These are phyloP conservation scores for Carcharodon carcharias DNA, from an alignment of 2,797 vertebrate genomes.

Conservation along the genomic window DNA sequence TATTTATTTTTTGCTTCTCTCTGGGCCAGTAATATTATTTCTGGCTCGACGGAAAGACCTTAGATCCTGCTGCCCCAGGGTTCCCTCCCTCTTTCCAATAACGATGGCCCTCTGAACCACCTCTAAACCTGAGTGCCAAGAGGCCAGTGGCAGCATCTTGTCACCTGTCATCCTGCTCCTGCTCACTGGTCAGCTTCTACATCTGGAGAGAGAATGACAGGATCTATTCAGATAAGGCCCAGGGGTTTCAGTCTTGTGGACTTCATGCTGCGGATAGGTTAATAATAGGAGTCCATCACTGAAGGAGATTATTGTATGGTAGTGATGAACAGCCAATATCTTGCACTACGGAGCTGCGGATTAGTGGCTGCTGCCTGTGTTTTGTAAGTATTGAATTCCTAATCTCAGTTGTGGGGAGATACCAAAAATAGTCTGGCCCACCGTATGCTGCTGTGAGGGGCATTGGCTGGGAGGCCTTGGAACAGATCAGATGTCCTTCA, in stretches of 20 bases:
- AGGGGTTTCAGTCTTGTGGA: neutral
- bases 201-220: neutral
- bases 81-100: neutral
- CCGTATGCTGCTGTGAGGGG: neutral
- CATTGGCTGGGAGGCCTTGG: neutral
- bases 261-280: neutral
- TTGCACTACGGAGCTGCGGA: neutral
- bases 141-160: neutral
- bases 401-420: neutral
- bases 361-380: neutral
- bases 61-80: neutral
- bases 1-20: too few species aligned
- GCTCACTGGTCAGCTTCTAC: neutral
- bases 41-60: too few species aligned
- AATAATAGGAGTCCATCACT: neutral
- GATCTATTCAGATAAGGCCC: neutral
- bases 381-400: neutral
- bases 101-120: too few species aligned
- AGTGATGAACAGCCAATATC: neutral
- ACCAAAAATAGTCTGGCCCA: neutral
- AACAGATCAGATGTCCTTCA: neutral
- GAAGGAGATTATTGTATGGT: neutral
- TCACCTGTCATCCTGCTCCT: neutral
- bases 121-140: neutral
- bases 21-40: too few species aligned